Base-by-base conservation (phyloP, 2,888 invertebrate species). In the Dasysyrphus tricinctus region DNA sequence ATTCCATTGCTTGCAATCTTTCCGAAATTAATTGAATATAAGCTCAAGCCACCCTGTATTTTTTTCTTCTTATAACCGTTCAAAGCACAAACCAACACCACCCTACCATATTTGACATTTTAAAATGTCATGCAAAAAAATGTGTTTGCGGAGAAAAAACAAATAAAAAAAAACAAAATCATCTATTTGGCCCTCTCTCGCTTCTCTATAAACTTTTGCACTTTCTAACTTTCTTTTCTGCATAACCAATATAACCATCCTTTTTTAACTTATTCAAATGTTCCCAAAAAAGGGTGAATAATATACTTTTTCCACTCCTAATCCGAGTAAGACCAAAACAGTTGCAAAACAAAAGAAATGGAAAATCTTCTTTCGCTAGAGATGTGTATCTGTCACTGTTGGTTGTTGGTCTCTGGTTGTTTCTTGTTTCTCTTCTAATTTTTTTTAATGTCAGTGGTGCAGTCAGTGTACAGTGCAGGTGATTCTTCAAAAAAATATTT, bases 171-270 rank as follows among this genome's bases (percentile, higher is more conserved):
- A 54, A 70, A n/a, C n/a, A 65, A 57, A 76, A 44, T 16, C 11
- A 49, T 51, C 65, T 72, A 74, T 39, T 70, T 75, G 74, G 54
- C 82, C 61, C 67, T 75, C 73, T 82, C 51, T 16, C 3, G 4
- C 69, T 14, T 12, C n/a, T 39, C 2, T 51, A 7, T 3, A 9
- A 19, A 44, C 5, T 44, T 77, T 74, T 47, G 49, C 72, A 82
- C 86, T 86, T 86, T 86, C 86, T 86, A 86, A 86, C 86, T 86
- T 86, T 86, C 86, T 86, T 86, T 86, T 79, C 79, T 44, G 49
- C 74, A 16, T n/a, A n/a, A 14, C 59, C 5, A 9, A 11, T 80
- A 56, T 19, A 49, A 49, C 39, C 11, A 24, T 86, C 79, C 67
- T 67, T 1, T 19, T 86, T 70, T 16, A 72, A 24, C 74, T 34